These are phyloP conservation scores for Agrenia bidenticulata DNA, from an alignment of 2,888 invertebrate genomes.

Conservation along the genomic window DNA sequence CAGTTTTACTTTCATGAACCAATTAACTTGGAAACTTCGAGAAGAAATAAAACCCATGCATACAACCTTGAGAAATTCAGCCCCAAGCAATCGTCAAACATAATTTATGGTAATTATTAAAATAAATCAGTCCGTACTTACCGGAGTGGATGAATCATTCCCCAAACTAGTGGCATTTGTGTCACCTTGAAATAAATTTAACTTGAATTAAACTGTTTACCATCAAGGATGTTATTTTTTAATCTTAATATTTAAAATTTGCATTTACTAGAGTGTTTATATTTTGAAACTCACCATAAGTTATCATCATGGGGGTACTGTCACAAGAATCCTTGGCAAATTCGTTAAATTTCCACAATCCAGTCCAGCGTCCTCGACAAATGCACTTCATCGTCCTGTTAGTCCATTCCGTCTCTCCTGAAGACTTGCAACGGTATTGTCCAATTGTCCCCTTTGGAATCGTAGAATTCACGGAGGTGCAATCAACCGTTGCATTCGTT, in stretches of 20 bases:
- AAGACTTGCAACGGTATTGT: slow-evolving; percentile 30
- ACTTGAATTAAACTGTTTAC: slow-evolving; percentile 1
- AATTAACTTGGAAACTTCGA: no score
- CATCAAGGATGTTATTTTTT: no score
- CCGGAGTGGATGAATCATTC: neutral
- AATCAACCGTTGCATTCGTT: slow-evolving; percentile 29
- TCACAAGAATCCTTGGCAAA: slow-evolving; percentile 29
- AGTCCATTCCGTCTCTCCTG: slow-evolving; percentile 13
- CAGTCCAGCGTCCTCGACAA: slow-evolving; percentile 43
- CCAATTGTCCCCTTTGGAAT: slow-evolving; percentile 36
- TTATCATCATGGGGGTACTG: slow-evolving; percentile 16
- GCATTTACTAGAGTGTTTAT: neutral
- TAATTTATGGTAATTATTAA: no score
- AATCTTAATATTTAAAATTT: neutral
- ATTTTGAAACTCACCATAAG: neutral
- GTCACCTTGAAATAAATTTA: neutral
- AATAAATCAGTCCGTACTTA: neutral
- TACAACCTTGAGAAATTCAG: no score
- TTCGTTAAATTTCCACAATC: slow-evolving; percentile 34
- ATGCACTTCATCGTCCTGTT: slow-evolving; percentile 29
- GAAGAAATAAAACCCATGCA: no score
- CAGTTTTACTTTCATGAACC: no score
- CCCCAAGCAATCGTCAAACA: no score
- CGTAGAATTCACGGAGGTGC: slow-evolving; percentile 14
- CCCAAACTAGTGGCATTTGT: neutral